Evolutionary conservation across 2,888 invertebrate species (phyloP), one percentile per base, ranked within the genome.

Genomic region (Apoda limacodes): DNA sequence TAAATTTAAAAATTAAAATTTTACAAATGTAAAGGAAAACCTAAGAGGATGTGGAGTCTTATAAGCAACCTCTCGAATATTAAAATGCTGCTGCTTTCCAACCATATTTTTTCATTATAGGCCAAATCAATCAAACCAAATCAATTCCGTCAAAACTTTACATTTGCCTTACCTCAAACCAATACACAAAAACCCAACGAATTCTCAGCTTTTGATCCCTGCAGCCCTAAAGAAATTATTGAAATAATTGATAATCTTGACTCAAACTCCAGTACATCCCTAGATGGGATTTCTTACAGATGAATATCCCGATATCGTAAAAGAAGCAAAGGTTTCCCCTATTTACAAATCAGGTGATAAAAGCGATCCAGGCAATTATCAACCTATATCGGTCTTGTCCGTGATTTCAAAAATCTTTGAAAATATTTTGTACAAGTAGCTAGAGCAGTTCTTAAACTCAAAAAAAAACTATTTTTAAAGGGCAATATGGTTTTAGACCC

Each of bases 361-460:
- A 22, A 30, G 24, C 4, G 28, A 28, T 19, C 4, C 30, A 11
- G 21, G 30, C 1, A 35, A 34, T 3, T 36, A 32, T 22, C 22
- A 32, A n/a, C 30, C 35, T 1, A 30, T 37, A 4, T 34, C 32
- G 2, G 24, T 39, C 2, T 10, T 42, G 17, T 22, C 34, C 7
- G 23, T 25, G 5, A 6, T 37, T 5, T 26, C 30, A 14, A 29
- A 32, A 22, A 24, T 32, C 7, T 25, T 38, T 21, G 29, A 41
- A 22, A 36, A 21, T 22, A 20, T 28, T 20, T n/a, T 33, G 7
- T 20, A 28, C n/a, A 24, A 17, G 3, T 19, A 25, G 11, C 14
- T 33, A 13, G 9, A 28, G n/a, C 1, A 13, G 1, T 28, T 25
- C 15, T 13, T 32, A 5, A 15, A 5, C 7, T 3, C 9, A 9